A percentile compares a stretch with the other conserved stretches of the same genome.
Evolutionary conservation across 2,797 vertebrate species (phyloP).

Genomic region (Tinamus major): DNA sequence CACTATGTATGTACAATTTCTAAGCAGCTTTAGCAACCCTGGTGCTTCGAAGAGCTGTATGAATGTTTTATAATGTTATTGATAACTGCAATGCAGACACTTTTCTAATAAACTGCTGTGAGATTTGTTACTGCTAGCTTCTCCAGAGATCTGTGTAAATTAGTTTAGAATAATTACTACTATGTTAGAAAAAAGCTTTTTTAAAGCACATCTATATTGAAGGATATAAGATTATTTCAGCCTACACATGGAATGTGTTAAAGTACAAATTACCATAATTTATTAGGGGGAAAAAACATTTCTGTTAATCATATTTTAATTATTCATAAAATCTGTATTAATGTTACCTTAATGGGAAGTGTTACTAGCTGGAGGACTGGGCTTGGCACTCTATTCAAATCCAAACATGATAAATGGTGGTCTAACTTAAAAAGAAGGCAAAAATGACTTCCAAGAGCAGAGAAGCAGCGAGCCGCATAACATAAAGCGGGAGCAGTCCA

Average conservation of each 20-base stretch:
- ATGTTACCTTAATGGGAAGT: constrained; percentile 58
- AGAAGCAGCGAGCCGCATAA: constrained; percentile 65
- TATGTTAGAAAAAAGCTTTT: constrained; percentile 30
- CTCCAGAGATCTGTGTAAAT: constrained; percentile 35
- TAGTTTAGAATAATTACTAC: constrained; percentile 43
- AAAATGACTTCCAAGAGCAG: constrained; percentile 70
- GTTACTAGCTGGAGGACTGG: constrained; percentile 48
- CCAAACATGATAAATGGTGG: constrained; percentile 7
- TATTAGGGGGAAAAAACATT: constrained; percentile 62
- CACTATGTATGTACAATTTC: not conserved
- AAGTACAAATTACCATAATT: constrained; percentile 60
- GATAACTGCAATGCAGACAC: constrained; percentile 26
- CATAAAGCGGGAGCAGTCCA: constrained; percentile 37
- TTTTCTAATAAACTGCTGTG: constrained; percentile 45
- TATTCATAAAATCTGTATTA: constrained; percentile 76
- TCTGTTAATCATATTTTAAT: constrained; percentile 76
- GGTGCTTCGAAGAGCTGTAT: not conserved
- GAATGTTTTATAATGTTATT: constrained; percentile 65
- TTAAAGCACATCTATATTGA: not conserved
- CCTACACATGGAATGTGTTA: not conserved
- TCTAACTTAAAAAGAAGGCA: constrained; percentile 48
- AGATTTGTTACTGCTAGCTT: constrained; percentile 44
- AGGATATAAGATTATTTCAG: constrained; percentile 12
- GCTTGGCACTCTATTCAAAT: constrained; percentile 1
- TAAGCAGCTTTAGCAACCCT: not conserved